Conservation (phyloP, 2,888 invertebrate genomes). For the Diaprepes abbreviatus region DNA sequence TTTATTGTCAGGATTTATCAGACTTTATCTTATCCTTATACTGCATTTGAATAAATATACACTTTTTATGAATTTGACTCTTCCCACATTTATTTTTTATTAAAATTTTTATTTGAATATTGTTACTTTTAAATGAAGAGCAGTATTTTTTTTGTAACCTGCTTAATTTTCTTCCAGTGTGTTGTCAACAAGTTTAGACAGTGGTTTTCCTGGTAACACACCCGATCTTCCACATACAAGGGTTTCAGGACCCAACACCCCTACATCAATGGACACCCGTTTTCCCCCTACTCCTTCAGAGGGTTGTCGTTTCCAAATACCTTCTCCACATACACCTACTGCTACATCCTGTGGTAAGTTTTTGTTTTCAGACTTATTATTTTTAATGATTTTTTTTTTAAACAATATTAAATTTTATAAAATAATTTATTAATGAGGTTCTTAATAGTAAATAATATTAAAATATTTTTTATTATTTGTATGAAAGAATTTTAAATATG, state of each 20-base stretch:
- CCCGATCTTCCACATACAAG: conserved; percentile 64
- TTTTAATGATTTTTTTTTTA: no score
- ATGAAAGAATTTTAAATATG: no score
- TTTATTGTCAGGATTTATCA: no score
- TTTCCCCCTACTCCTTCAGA: conserved; percentile 67
- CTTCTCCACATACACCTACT: conserved; percentile 69
- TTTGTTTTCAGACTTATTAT: background rate
- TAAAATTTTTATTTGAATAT: no score
- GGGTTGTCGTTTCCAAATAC: conserved; percentile 69
- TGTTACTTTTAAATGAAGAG: background rate
- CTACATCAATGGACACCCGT: conserved; percentile 68
- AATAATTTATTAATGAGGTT: no score
- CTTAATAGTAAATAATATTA: no score
- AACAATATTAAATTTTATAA: no score
- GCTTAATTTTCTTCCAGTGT: conserved; percentile 54
- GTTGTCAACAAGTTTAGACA: conserved; percentile 64
- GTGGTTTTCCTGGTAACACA: conserved; percentile 65
- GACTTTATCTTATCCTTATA: no score
- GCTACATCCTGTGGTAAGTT: conserved; percentile 56
- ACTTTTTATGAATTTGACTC: no score
- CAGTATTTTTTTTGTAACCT: conserved; percentile 3
- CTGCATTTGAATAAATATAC: no score
- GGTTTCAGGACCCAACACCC: conserved; percentile 70
- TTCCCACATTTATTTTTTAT: no score
- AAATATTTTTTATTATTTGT: no score